Percentiles rank a stretch among this genome's conserved stretches.
Evolutionary conservation across 1,140 invertebrate species (phyloP).

Genomic region (Drosophila chauvacae): DNA sequence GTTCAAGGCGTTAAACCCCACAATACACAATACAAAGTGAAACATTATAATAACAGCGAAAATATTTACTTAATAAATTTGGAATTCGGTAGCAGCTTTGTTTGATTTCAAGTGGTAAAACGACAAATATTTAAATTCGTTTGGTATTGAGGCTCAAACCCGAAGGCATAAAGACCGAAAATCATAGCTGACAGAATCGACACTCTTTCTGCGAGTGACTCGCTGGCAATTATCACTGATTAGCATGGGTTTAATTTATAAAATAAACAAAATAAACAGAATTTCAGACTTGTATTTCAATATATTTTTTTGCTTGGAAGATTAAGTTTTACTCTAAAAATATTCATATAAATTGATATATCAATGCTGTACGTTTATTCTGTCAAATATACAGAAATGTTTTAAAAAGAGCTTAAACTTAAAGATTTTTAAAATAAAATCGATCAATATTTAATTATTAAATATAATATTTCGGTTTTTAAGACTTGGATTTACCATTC

Average conservation of each 20-base stretch:
- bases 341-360: too few species aligned
- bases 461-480: not conserved
- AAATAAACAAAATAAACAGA: not conserved
- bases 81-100: conserved; percentile 46
- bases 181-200: conserved; percentile 22
- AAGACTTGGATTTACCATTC: not conserved
- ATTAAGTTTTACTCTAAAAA: not conserved
- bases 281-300: conserved; percentile 11
- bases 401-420: too few species aligned
- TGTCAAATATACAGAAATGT: too few species aligned
- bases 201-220: conserved; percentile 26
- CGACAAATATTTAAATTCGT: conserved; percentile 47
- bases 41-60: conserved; percentile 34
- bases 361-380: too few species aligned
- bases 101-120: conserved; percentile 27
- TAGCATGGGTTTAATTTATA: conserved; percentile 24
- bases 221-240: conserved; percentile 42
- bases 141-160: conserved; percentile 14
- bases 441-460: not conserved
- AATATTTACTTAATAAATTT: conserved; percentile 50
- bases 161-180: conserved; percentile 3
- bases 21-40: conserved; percentile 46
- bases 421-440: too few species aligned
- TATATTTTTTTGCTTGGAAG: conserved; percentile 19
- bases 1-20: conserved; percentile 64